Conservation (phyloP, 2,113 vertebrate species). For the Mastomys coucha region DNA sequence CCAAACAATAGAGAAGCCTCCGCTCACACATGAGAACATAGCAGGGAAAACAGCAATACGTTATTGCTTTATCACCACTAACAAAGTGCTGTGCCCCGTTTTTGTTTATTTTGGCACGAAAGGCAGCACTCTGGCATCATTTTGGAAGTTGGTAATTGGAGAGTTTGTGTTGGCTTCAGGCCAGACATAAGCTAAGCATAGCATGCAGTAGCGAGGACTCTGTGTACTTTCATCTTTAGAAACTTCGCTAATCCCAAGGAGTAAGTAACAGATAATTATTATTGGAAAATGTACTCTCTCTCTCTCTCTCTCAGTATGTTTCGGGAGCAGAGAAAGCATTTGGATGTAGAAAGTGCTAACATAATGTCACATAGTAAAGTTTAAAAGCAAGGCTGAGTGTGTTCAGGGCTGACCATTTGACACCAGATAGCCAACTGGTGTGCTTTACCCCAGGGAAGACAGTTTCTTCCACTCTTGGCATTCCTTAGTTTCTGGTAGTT, state of each 20-base stretch:
- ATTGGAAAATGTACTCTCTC: background rate
- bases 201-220: constrained; percentile 64
- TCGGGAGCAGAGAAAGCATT: background rate
- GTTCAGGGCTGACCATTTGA: background rate
- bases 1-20: background rate
- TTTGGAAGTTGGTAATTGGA: constrained; percentile 48
- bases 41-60: constrained; percentile 50
- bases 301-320: background rate
- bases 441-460: background rate
- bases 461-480: too few relatives aligned
- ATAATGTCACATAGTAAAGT: background rate
- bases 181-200: constrained; percentile 51
- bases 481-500: background rate
- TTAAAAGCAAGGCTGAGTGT: background rate
- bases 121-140: constrained; percentile 7
- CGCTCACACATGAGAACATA: background rate
- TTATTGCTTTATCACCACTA: constrained; percentile 20
- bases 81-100: background rate
- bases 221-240: constrained; percentile 21
- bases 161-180: constrained; percentile 58
- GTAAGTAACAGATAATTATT: background rate
- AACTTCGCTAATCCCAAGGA: constrained; percentile 15
- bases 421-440: background rate
- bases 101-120: constrained; percentile 63
- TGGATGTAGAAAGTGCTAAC: background rate